phyloP scores from a whole-genome alignment of 2,113 vertebrate genomes.

The Fregata magnificens region DNA sequence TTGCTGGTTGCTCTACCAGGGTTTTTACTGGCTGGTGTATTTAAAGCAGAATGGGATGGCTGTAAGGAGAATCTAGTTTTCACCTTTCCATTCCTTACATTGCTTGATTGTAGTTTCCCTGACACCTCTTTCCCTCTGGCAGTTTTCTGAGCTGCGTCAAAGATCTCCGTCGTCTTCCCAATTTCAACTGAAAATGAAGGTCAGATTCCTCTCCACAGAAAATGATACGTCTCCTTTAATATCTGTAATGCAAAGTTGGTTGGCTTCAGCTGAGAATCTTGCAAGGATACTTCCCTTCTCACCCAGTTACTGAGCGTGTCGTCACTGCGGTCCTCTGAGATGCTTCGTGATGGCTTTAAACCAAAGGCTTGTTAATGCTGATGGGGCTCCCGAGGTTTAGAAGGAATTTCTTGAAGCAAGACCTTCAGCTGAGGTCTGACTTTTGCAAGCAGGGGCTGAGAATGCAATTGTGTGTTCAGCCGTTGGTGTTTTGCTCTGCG shows the following conservation, averaged over 20 bases:
- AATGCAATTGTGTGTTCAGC: background rate
- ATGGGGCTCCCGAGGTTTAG: background rate
- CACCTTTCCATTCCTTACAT: background rate
- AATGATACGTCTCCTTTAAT: background rate
- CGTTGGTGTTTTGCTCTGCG: background rate
- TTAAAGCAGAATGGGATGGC: background rate
- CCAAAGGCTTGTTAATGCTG: background rate
- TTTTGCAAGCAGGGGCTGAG: background rate
- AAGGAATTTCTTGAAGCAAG: background rate
- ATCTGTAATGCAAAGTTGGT: background rate
- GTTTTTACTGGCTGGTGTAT: background rate
- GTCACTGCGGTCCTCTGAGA: background rate
- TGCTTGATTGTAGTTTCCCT: background rate
- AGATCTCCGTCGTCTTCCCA: background rate
- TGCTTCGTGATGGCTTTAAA: accelerated
- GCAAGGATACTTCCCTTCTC: background rate
- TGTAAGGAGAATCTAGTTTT: background rate
- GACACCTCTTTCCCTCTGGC: background rate
- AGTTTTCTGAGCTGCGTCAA: background rate
- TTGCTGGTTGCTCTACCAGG: too few species aligned
- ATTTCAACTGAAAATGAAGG: accelerated
- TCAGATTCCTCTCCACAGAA: background rate
- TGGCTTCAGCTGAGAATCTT: background rate
- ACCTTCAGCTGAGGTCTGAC: background rate
- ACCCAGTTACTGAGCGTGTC: background rate